These are phyloP conservation scores for Ashinkailepas kermadecensis DNA, from an alignment of 2,888 invertebrate genomes.

Conservation along the genomic window DNA sequence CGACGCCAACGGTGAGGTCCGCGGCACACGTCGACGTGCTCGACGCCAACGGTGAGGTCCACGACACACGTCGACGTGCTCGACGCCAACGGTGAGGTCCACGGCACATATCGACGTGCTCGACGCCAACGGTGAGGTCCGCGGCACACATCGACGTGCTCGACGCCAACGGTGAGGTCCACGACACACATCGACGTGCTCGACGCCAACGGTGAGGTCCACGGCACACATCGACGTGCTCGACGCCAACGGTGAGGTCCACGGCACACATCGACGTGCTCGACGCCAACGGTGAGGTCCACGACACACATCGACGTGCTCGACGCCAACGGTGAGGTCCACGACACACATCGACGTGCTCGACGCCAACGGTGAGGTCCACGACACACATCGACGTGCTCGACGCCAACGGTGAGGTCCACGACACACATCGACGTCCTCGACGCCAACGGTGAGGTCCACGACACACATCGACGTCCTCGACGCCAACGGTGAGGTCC, in stretches of 20 bases:
- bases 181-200: constrained; percentile 62
- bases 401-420: constrained; percentile 74
- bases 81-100: constrained; percentile 74
- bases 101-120: constrained; percentile 62
- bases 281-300: constrained; percentile 88
- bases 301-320: constrained; percentile 63
- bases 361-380: constrained; percentile 88
- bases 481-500: constrained; percentile 74
- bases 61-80: constrained; percentile 63
- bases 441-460: constrained; percentile 88
- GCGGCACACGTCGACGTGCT: constrained; percentile 62
- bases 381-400: constrained; percentile 63
- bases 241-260: constrained; percentile 74
- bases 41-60: constrained; percentile 88
- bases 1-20: constrained; percentile 74
- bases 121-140: constrained; percentile 88
- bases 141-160: constrained; percentile 63
- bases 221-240: constrained; percentile 63
- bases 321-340: constrained; percentile 74
- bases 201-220: constrained; percentile 88
- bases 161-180: constrained; percentile 74
- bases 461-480: constrained; percentile 63
- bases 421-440: constrained; percentile 62
- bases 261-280: constrained; percentile 62
- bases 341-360: constrained; percentile 62